Evolutionary conservation across 2,888 invertebrate genomes (phyloP), one percentile per base, ranked within the genome.

Genomic region (Drosophila dives): DNA sequence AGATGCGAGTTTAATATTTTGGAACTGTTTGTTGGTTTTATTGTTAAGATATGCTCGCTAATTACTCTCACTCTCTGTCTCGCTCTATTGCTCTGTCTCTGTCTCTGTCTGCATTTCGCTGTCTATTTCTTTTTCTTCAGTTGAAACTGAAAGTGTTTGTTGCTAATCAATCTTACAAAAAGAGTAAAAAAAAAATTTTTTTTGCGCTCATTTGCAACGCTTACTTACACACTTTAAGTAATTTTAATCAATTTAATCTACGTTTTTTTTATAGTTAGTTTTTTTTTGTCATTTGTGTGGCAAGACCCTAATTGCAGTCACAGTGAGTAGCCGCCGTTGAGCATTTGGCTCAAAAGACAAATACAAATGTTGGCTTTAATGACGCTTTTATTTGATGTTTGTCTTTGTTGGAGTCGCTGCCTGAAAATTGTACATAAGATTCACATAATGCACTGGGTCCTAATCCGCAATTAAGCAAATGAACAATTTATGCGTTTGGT

Each of bases 121-220:
- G 42, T 33, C 23, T 54, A 32, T 15, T 29, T 55, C 26, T 6
- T 38, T n/a, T n/a, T 29, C n/a, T n/a, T 29, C n/a, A 29, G 69
- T 68, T 71, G 89, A 89, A 87, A 89, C 42, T 62, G 80, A 84
- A 86, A 84, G 89, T 84, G 77, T 68, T 70, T 63, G 62, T 40
- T 69, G 83, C 70, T 79, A 74, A 84, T 89, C 68, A 87, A 81
- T 68, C 78, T 65, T 54, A 68, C 67, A 65, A 68, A 86, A 86
- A 86, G 62, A 75, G 67, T 73, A 81, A 81, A 68, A 75, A 68
- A 75, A 68, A 67, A 15, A 2, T 23, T 59, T 23, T 54, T 42
- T 62, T 12, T 6, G 62, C 40, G 38, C 60, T 61, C 34, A 60
- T 67, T 75, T 61, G 59, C 54, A 77, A 83, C 72, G 72, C 62